These are phyloP conservation scores for Ephialtes manifestator DNA, from an alignment of 2,888 invertebrate genomes.

Conservation along the genomic window DNA sequence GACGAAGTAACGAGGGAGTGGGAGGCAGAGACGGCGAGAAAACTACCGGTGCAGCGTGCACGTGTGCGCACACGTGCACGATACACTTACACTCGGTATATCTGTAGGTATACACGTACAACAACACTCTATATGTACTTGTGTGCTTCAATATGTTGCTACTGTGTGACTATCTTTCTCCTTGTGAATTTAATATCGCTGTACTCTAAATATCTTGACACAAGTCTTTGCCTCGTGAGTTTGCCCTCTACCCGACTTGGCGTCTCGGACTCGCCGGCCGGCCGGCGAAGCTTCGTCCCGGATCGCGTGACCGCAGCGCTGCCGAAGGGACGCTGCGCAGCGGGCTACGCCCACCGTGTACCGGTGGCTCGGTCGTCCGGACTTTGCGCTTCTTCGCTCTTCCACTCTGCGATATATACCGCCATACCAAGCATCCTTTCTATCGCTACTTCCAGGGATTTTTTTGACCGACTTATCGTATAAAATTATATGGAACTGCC, in stretches of 20 bases:
- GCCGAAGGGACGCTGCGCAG: slow-evolving; percentile 28
- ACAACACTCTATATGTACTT: not conserved
- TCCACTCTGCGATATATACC: not conserved
- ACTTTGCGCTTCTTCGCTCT: not conserved
- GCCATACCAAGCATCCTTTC: not conserved
- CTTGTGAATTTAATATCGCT: slow-evolving; percentile 2
- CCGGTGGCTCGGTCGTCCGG: slow-evolving; percentile 9
- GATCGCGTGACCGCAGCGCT: slow-evolving; percentile 30
- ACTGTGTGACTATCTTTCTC: not conserved
- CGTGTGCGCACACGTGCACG: slow-evolving; percentile 70
- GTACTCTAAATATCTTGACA: slow-evolving; percentile 21
- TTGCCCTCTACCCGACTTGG: not conserved
- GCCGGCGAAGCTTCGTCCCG: slow-evolving; percentile 20
- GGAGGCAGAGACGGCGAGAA: not conserved
- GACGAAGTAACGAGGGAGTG: slow-evolving; percentile 12
- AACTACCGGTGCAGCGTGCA: slow-evolving; percentile 53
- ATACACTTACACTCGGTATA: not conserved
- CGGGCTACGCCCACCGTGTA: slow-evolving; percentile 17
- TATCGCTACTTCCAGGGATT: slow-evolving; percentile 4
- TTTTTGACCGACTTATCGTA: slow-evolving; percentile 10
- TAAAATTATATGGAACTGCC: not conserved
- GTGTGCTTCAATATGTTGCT: not conserved
- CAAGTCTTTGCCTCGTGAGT: slow-evolving; percentile 18
- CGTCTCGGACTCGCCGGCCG: slow-evolving; percentile 22
- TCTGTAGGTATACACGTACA: not conserved